Evolutionary conservation across 2,797 vertebrate genomes (phyloP).

Genomic region (Lepidocolaptes lacrymiger): DNA sequence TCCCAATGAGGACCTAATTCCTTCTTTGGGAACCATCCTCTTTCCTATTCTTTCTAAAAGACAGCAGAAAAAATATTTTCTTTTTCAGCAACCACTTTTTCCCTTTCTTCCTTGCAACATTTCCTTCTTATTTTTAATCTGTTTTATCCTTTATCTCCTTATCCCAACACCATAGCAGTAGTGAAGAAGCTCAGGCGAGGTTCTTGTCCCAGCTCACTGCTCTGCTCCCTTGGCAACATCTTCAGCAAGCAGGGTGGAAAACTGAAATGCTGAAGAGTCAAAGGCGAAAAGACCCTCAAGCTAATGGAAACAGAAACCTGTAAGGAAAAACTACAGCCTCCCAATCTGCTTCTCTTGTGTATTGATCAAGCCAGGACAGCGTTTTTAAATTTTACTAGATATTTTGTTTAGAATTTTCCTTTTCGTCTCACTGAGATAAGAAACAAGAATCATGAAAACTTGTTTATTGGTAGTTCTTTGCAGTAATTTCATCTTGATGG

Average conservation of each 20-base stretch:
- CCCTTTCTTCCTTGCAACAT: neutral
- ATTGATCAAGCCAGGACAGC: neutral
- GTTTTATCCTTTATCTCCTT: neutral
- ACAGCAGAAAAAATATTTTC: neutral
- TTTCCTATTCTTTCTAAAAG: neutral
- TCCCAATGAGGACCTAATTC: neutral
- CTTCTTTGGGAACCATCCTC: neutral
- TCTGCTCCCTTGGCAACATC: neutral
- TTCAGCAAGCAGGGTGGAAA: neutral
- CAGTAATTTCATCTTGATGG: neutral
- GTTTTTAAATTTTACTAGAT: neutral
- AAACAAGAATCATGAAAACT: neutral
- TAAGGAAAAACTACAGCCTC: neutral
- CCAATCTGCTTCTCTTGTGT: neutral
- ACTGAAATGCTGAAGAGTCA: neutral
- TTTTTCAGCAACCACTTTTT: neutral
- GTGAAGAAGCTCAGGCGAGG: neutral
- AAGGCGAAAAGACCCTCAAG: neutral
- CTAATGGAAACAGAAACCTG: neutral
- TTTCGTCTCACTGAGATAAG: neutral
- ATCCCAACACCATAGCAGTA: fast-evolving
- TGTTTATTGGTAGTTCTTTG: neutral
- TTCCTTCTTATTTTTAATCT: neutral
- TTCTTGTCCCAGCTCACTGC: neutral
- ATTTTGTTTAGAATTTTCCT: neutral